Conservation (phyloP, 1,140 invertebrate genomes). For the Druon quercuslanigerum region DNA sequence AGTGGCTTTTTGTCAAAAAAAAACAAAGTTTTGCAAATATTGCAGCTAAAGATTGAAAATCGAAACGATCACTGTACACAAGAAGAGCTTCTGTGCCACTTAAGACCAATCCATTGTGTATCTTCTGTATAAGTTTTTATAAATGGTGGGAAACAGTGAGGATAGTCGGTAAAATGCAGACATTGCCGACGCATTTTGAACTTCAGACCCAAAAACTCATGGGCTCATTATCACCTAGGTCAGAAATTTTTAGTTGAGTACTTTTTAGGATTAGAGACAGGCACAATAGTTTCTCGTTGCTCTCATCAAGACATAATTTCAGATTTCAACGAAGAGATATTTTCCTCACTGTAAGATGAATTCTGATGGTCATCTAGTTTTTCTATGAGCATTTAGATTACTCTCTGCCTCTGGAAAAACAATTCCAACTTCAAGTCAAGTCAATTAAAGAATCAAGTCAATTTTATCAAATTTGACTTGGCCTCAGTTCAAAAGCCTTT, state of each 20-base stretch:
- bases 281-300: neutral
- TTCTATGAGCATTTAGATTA: slow-evolving; percentile 3
- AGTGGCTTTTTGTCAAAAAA: neutral
- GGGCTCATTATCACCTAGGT: slow-evolving; percentile 7
- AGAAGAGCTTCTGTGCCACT: slow-evolving; percentile 1
- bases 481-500: neutral
- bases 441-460: slow-evolving; percentile 10
- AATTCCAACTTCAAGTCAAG: slow-evolving; percentile 1
- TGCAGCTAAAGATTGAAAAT: neutral
- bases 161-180: neutral
- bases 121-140: neutral
- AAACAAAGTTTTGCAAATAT: neutral
- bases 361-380: neutral
- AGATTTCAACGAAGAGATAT: slow-evolving; percentile 35
- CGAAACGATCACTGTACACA: slow-evolving; percentile 2
- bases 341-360: slow-evolving; percentile 31
- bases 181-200: neutral
- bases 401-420: neutral
- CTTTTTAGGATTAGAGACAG: neutral
- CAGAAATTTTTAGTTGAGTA: neutral
- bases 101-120: neutral
- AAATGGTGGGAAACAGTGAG: neutral
- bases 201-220: neutral
- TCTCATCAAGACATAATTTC: neutral
- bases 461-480: slow-evolving; percentile 1